Evolutionary conservation across 2,113 vertebrate genomes (phyloP), one percentile per base, ranked within the genome.

Genomic region (Apteryx mantelli): DNA sequence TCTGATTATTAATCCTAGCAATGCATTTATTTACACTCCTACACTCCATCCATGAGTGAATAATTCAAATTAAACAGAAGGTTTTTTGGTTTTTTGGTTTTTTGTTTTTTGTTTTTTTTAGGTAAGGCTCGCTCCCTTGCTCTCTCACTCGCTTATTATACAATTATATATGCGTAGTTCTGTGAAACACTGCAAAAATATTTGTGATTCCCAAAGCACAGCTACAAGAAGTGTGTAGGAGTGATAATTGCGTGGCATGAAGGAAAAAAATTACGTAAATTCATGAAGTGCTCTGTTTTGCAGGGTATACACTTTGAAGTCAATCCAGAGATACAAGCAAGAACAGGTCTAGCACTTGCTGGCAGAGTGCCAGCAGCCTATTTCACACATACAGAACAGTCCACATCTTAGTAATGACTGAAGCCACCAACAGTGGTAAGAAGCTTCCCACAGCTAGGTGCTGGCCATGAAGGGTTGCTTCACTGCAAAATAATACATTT

Each of bases 151-250:
- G 26, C 52, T 84, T 74, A 95, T 89, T 78, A 26, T 55, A 82
- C 65, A 84, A 91, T 94, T 96, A 78, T 95, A 94, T 76, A 82
- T 83, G 63, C 76, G 83, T 60, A 56, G 36, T 78, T 91, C 91
- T 97, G 50, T 78, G 36, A 94, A 98, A 98, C 87, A 97, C 92
- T 87, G 80, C 68, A 90, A 94, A 96, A 95, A 96, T 94, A 95
- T 97, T 96, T 96, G 86, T 97, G 91, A 93, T 95, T 96, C 91
- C 50, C 65, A 61, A 96, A 93, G 76, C 66, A 86, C 71, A 94
- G 86, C 97, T 96, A 97, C 64, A 87, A 93, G 95, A 89, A 97
- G 53, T 2, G 34, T 50, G 96, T 96, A 91, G 96, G 97, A 97
- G 95, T 92, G 93, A 63, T 95, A 95, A 97, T 75, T 75, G 40